These are phyloP conservation scores for Hemicentrotus pulcherrimus DNA, from an alignment of 35 echinoderm and acorn worm species.

Conservation along the genomic window DNA sequence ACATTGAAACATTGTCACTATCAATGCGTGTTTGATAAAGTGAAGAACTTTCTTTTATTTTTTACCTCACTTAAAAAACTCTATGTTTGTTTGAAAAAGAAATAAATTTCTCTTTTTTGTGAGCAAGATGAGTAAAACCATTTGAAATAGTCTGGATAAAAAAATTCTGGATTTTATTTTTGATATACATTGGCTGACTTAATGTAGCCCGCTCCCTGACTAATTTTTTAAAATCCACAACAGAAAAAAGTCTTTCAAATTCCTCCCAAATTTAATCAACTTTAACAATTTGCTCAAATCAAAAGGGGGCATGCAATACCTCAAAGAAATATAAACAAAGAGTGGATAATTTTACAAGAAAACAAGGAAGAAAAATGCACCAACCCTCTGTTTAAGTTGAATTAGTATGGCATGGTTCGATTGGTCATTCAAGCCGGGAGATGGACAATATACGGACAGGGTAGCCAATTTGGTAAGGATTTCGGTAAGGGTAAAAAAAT, in stretches of 20 bases:
- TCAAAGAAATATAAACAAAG: background rate
- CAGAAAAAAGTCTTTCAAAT: background rate
- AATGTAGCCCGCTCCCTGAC: background rate
- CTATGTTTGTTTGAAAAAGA: too few species aligned
- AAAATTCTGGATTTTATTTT: background rate
- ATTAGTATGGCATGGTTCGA: conserved; percentile 5
- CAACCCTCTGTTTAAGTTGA: conserved; percentile 23
- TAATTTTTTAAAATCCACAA: background rate
- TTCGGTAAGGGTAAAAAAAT: conserved; percentile 6
- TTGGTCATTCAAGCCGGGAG: background rate
- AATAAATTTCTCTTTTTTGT: background rate
- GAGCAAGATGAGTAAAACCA: background rate
- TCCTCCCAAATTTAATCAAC: background rate
- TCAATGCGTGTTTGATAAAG: too few species aligned
- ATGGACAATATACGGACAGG: background rate
- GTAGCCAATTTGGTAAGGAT: conserved; percentile 22
- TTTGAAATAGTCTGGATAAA: background rate
- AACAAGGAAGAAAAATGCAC: background rate
- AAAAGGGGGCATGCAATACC: conserved; percentile 15
- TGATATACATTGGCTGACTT: background rate
- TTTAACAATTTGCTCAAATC: background rate
- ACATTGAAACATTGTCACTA: background rate
- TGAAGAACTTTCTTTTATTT: too few species aligned
- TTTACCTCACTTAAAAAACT: too few species aligned
- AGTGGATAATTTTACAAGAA: background rate